Percentiles rank a stretch among this genome's conserved stretches.
phyloP scores from a whole-genome alignment of 2,797 vertebrate species.

The Naso thynnoides region DNA sequence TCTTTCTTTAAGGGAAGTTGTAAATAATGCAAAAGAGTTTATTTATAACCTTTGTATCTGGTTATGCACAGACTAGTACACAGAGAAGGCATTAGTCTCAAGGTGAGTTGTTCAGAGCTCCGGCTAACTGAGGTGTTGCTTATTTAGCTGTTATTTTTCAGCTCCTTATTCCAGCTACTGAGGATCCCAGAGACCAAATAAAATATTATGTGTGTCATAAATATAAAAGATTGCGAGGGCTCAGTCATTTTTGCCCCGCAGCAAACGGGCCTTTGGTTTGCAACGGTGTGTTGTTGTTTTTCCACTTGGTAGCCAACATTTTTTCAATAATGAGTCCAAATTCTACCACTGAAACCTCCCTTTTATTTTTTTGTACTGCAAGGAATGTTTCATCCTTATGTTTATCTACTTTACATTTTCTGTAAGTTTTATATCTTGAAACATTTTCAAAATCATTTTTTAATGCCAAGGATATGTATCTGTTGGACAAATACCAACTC shows the following conservation, averaged over 20 bases:
- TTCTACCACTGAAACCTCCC: background rate
- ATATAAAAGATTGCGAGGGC: constrained; percentile 33
- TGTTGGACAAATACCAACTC: background rate
- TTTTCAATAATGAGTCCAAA: constrained; percentile 10
- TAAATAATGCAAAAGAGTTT: constrained; percentile 55
- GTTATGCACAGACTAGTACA: constrained; percentile 31
- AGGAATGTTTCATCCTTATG: background rate
- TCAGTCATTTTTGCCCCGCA: constrained; percentile 15
- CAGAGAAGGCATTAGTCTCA: constrained; percentile 35
- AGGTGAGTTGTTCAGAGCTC: constrained; percentile 29
- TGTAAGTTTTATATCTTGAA: background rate
- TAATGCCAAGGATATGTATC: background rate
- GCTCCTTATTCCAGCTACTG: constrained; percentile 14
- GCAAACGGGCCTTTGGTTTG: constrained; percentile 11
- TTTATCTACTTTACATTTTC: background rate
- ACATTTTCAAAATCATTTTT: background rate
- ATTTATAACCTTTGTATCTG: constrained; percentile 39
- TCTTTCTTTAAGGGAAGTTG: constrained; percentile 27
- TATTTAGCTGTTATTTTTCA: constrained; percentile 38
- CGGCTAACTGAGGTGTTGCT: constrained; percentile 11
- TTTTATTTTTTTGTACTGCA: background rate
- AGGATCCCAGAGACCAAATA: constrained; percentile 38
- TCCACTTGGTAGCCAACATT: background rate
- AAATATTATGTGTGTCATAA: constrained; percentile 42
- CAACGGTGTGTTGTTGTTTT: constrained; percentile 11